Evolutionary conservation across 2,797 vertebrate genomes (phyloP).

Genomic region (Distichodus sexfasciatus): DNA sequence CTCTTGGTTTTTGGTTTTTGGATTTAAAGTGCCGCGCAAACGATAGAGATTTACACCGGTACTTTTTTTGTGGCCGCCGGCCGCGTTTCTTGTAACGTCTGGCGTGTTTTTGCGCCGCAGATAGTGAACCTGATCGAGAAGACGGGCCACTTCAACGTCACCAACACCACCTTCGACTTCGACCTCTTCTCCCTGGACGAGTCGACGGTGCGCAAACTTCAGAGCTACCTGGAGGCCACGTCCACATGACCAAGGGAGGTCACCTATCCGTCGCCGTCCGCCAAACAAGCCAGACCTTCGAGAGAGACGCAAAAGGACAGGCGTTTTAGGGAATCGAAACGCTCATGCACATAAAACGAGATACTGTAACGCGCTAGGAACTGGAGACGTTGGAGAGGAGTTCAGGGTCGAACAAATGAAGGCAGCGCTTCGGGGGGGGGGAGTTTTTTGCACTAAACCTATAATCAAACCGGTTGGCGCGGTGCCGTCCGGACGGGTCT

Average conservation of each 20-base stretch:
- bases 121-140: conserved; percentile 98
- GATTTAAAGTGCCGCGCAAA: no score
- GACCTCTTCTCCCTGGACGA: conserved; percentile 98
- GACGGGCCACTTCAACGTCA: conserved; percentile 96
- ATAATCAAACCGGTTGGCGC: conserved; percentile 32
- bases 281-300: conserved; percentile 50
- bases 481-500: conserved; percentile 27
- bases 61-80: no score
- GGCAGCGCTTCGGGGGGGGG: conserved; percentile 28
- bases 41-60: no score
- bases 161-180: conserved; percentile 98
- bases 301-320: conserved; percentile 18
- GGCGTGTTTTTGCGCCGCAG: conserved; percentile 66
- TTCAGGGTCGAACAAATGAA: conserved; percentile 41
- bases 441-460: conserved; percentile 43
- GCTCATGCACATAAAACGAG: conserved; percentile 23
- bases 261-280: conserved; percentile 36
- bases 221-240: conserved; percentile 95
- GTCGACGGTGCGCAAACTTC: conserved; percentile 96
- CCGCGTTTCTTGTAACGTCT: not conserved
- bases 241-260: conserved; percentile 86
- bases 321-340: conserved; percentile 24
- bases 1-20: no score
- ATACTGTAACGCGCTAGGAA: conserved; percentile 30
- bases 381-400: conserved; percentile 26